These are phyloP conservation scores for Drosophila truncata DNA, from an alignment of 1,140 invertebrate genomes.

Conservation along the genomic window DNA sequence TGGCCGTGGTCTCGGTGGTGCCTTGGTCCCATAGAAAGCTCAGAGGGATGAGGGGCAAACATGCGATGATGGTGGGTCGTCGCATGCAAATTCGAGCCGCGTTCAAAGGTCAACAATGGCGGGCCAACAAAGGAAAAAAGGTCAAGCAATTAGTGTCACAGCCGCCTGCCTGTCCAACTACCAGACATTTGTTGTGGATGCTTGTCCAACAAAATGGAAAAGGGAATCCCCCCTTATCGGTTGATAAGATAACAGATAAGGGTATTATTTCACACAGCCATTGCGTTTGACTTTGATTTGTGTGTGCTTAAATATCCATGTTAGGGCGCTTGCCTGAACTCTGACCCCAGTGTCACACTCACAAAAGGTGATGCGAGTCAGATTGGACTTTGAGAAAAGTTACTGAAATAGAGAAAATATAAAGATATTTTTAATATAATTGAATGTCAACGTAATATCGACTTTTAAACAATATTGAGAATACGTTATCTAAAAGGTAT, in stretches of 20 bases:
- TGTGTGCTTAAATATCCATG: conserved; percentile 36
- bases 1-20: conserved; percentile 25
- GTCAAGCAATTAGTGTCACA: conserved; percentile 79
- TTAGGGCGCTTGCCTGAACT: conserved; percentile 44
- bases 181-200: conserved; percentile 49
- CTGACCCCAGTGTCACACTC: conserved; percentile 41
- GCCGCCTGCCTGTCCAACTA: conserved; percentile 34
- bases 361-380: neutral
- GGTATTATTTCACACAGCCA: conserved; percentile 41
- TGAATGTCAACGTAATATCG: neutral
- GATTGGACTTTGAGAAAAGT: neutral
- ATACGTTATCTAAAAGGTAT: too few species aligned
- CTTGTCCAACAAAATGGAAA: conserved; percentile 41
- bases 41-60: neutral
- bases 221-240: conserved; percentile 6
- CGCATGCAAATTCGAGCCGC: conserved; percentile 65
- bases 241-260: conserved; percentile 60
- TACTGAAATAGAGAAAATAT: neutral
- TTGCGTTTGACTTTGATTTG: conserved; percentile 52
- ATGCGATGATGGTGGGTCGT: conserved; percentile 12
- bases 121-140: conserved; percentile 53
- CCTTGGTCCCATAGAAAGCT: conserved; percentile 2
- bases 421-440: neutral
- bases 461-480: neutral
- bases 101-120: conserved; percentile 70